Percentiles rank a stretch among this genome's conserved stretches.
Conservation (phyloP, 2,113 vertebrate genomes). For the Mirza zaza region DNA sequence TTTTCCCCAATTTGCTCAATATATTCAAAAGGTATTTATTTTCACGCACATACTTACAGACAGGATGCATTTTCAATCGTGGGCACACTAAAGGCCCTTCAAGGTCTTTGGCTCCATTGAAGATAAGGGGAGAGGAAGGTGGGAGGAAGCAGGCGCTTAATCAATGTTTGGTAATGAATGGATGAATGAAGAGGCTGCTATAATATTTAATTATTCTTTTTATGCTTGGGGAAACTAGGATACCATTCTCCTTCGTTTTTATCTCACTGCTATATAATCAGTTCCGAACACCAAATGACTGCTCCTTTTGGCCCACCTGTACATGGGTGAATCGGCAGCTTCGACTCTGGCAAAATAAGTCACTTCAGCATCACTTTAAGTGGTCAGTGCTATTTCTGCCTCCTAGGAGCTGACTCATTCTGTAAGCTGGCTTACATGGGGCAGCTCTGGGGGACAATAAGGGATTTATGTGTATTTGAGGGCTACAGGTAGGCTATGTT, state of each 20-base stretch:
- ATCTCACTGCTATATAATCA: background rate
- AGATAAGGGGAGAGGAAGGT: background rate
- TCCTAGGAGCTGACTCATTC: background rate
- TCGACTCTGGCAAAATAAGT: background rate
- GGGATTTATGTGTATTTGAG: conserved; percentile 22
- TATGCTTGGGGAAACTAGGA: background rate
- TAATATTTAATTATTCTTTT: conserved; percentile 35
- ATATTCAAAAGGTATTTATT: conserved; percentile 35
- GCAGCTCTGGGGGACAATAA: background rate
- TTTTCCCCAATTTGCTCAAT: background rate
- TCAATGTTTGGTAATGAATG: background rate
- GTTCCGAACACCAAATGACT: background rate
- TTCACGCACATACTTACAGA: background rate
- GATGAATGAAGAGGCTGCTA: background rate
- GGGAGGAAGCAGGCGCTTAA: background rate
- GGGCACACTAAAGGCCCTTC: background rate
- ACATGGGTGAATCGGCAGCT: background rate
- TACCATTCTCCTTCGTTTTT: background rate
- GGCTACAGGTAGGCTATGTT: background rate
- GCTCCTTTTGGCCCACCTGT: background rate
- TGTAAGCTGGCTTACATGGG: background rate
- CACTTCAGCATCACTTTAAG: background rate
- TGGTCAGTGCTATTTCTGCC: background rate
- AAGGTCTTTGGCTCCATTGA: background rate
- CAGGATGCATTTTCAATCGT: background rate